phyloP scores from a whole-genome alignment of 2,113 vertebrate genomes.

The Phylloscopus trochiloides region DNA sequence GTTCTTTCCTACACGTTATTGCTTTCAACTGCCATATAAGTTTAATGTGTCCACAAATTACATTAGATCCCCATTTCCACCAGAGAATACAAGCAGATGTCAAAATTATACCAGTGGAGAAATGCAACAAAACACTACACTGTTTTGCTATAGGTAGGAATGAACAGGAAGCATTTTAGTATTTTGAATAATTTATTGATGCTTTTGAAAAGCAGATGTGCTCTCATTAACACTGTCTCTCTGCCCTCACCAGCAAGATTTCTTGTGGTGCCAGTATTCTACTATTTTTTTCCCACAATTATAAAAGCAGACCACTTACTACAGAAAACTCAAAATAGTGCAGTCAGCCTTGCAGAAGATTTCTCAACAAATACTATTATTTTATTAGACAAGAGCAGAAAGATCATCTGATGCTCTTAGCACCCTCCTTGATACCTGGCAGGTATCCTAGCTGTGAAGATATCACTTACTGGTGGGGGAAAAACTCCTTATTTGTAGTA shows the following conservation, averaged over 20 bases:
- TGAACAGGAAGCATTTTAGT: slow-evolving; percentile 28
- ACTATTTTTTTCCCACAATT: neutral
- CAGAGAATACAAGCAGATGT: neutral
- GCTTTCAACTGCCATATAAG: neutral
- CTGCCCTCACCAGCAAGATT: neutral
- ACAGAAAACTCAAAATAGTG: neutral
- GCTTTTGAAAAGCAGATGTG: slow-evolving; percentile 43
- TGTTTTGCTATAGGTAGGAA: slow-evolving; percentile 9
- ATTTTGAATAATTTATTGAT: slow-evolving; percentile 57
- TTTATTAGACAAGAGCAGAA: neutral
- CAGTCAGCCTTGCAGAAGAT: neutral
- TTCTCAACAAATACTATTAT: neutral
- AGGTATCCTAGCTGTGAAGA: neutral
- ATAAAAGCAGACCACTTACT: neutral
- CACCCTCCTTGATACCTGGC: neutral
- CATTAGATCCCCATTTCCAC: neutral
- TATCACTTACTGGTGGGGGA: neutral
- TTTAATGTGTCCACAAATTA: neutral
- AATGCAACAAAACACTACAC: neutral
- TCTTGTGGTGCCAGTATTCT: slow-evolving; percentile 19
- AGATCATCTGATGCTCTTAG: neutral
- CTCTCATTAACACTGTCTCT: slow-evolving; percentile 35
- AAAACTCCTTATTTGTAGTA: neutral
- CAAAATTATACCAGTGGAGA: neutral
- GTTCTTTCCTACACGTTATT: neutral